Evolutionary conservation across 1,140 invertebrate genomes (phyloP).

Genomic region (Drosophila pruinosa): DNA sequence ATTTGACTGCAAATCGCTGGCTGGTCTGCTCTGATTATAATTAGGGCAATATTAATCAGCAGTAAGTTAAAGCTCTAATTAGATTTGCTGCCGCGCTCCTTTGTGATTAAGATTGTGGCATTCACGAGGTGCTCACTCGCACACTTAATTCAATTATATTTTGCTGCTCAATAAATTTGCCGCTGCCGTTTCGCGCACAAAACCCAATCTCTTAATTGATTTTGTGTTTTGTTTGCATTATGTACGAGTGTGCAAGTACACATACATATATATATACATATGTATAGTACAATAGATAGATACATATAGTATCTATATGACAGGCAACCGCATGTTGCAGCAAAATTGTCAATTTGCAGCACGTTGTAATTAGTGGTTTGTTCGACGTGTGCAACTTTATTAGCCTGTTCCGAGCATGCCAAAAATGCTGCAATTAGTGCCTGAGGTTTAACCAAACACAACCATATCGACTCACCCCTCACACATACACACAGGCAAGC

Average conservation of each 20-base stretch:
- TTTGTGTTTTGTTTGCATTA: conserved; percentile 23
- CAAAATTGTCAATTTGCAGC: conserved; percentile 47
- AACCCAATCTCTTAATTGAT: conserved; percentile 31
- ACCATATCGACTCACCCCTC: neutral
- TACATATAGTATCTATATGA: neutral
- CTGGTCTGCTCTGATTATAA: conserved; percentile 4
- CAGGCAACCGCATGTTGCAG: conserved; percentile 24
- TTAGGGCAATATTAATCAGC: neutral
- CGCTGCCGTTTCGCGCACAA: neutral
- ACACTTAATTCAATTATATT: neutral
- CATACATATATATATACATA: neutral
- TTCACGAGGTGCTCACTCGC: neutral
- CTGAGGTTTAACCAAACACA: conserved; percentile 52
- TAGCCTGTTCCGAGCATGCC: conserved; percentile 28
- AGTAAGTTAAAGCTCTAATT: neutral
- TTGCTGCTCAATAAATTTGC: neutral
- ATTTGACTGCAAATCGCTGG: neutral
- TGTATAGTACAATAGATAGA: too few relatives aligned
- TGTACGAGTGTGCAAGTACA: neutral
- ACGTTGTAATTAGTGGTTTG: conserved; percentile 45
- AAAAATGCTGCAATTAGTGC: conserved; percentile 72
- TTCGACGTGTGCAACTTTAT: conserved; percentile 33
- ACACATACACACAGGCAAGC: neutral
- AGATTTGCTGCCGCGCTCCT: neutral
- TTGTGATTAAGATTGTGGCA: neutral